Percentiles rank a stretch among this genome's conserved stretches.
phyloP scores from a whole-genome alignment of 2,888 invertebrate species.

The Panopea generosa region DNA sequence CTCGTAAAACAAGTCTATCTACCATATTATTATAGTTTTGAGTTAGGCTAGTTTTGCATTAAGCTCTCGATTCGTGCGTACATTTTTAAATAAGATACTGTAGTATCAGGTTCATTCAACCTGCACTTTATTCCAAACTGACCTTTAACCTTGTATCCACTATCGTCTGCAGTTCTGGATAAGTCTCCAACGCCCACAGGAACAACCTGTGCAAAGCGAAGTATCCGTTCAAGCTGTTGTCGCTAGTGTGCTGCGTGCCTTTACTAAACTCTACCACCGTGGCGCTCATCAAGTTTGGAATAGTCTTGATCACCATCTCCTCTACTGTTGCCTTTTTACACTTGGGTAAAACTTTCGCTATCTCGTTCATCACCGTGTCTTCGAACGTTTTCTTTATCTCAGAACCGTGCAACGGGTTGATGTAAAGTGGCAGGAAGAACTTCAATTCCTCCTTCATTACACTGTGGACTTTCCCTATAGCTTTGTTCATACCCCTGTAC shows the following conservation, averaged over 20 bases:
- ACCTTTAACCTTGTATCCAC: conserved; percentile 72
- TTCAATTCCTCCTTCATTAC: conserved; percentile 78
- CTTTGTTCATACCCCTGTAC: conserved; percentile 74
- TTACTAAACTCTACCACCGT: conserved; percentile 81
- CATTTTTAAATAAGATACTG: no score
- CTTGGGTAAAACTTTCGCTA: conserved; percentile 72
- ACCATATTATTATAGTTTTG: no score
- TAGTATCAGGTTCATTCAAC: no score
- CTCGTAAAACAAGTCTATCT: no score
- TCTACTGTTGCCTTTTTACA: conserved; percentile 72
- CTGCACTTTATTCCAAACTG: no score
- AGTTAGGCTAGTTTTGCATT: no score
- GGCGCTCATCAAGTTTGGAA: conserved; percentile 80
- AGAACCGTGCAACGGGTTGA: conserved; percentile 73
- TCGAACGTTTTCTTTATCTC: conserved; percentile 74
- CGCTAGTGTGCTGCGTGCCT: conserved; percentile 80
- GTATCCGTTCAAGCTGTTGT: conserved; percentile 79
- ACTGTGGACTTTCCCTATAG: conserved; percentile 74
- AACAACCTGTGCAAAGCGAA: conserved; percentile 77
- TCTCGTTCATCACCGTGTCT: conserved; percentile 64
- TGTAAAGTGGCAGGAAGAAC: conserved; percentile 77
- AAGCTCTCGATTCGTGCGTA: no score
- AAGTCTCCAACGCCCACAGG: conserved; percentile 78
- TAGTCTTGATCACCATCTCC: conserved; percentile 75
- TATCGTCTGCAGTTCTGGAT: conserved; percentile 70